Percentiles rank a stretch among this genome's conserved stretches.
phyloP scores from a whole-genome alignment of 2,888 invertebrate genomes.

The Eumerus sabulonum region DNA sequence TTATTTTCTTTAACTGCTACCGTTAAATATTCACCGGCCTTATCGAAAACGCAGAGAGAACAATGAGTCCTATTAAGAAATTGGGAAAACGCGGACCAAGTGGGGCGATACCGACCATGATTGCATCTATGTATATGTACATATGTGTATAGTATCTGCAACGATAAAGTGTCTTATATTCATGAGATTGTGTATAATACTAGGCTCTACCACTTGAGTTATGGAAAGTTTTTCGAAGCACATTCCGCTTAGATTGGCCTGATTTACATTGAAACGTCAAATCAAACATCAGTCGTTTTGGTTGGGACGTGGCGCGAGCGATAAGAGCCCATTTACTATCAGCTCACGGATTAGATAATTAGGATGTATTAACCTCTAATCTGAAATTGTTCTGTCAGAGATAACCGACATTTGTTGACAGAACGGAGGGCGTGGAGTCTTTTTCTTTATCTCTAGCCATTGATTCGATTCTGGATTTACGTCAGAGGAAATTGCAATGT shows the following conservation, averaged over 20 bases:
- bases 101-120: not conserved
- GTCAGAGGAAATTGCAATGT: too few species aligned
- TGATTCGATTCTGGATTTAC: too few species aligned
- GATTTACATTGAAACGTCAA: conserved; percentile 46
- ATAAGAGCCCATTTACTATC: conserved; percentile 45
- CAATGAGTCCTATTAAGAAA: conserved; percentile 8
- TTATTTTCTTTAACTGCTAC: not conserved
- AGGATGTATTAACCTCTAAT: conserved; percentile 35
- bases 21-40: conserved; percentile 4
- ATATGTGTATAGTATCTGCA: not conserved
- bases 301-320: conserved; percentile 6
- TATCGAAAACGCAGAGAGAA: conserved; percentile 6
- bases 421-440: not conserved
- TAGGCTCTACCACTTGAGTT: not conserved
- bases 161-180: not conserved
- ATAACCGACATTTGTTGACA: conserved; percentile 23
- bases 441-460: not conserved
- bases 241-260: conserved; percentile 33
- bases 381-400: conserved; percentile 16
- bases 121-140: too few species aligned
- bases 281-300: conserved; percentile 28
- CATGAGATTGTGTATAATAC: not conserved
- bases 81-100: conserved; percentile 19
- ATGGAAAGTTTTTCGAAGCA: conserved; percentile 18
- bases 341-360: conserved; percentile 35